Evolutionary conservation across 2,888 invertebrate species (phyloP), one percentile per base, ranked within the genome.

Genomic region (Rhyacophila evoluta): DNA sequence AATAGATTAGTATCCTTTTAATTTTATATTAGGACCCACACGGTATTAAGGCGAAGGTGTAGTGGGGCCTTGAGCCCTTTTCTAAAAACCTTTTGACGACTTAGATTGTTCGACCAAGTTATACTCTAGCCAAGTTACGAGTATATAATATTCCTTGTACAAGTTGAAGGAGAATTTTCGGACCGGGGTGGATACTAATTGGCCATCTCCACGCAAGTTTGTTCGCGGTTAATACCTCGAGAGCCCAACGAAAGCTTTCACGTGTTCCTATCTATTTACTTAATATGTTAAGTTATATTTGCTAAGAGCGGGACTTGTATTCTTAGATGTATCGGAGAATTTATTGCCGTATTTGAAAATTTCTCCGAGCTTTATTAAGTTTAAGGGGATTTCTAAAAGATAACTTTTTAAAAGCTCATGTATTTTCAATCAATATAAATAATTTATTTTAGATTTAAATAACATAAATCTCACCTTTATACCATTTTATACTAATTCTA

Each of bases 241-340:
- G 55, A 72, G 80, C 80, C 75, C 80, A 75, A 33, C 67, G 69
- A 75, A 79, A 79, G 81, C 81, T 81, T 81, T 77, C 79, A 79
- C 80, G 29, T 78, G 77, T 70, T 74, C 74, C 75, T 74, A 79
- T 77, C 81, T 79, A 74, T 81, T 78, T 78, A 80, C 79, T 77
- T 70, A 75, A 76, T 77, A 77, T 77, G 41, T 67, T 67, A 79
- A 81, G 70, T 81, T 79, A 71, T 71, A 75, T 74, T 78, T 75
- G 75, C 72, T 29, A 55, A 28, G 55, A 25, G 39, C 75, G 39
- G 69, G 72, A 55, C 55, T 55, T 70, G 71, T 39, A 28, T 75
- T 75, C 76, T 36, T 27, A 55, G 55, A 41, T 39, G 39, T 37
- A 27, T 27, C 75, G 33, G 69, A 12, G 37, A 75, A 69, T 75